Evolutionary conservation across 2,888 invertebrate genomes (phyloP), one percentile per base, ranked within the genome.

Genomic region (Sericinus montela): DNA sequence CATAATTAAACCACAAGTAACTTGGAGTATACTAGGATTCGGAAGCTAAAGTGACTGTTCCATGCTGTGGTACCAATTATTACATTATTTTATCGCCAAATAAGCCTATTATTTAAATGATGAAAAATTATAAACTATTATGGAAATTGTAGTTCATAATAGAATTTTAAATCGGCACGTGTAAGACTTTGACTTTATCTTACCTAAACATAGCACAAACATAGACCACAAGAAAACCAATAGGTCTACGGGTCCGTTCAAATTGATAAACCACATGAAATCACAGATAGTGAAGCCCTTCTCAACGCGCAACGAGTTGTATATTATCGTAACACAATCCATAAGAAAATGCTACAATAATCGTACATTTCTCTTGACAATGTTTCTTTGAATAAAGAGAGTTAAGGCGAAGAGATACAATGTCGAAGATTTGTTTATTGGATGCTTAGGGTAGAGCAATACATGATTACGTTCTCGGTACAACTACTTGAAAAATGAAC

Each of bases 301-400:
- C 72, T 78, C 76, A 80, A 72, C 74, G 74, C 71, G 67, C 66
- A 69, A 67, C 75, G 80, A 81, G 75, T 77, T 82, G 77, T 84
- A 78, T 78, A 80, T 80, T 81, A 83, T 83, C 72, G 81, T 79
- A 83, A 82, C 75, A 81, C 80, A 80, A 83, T 84, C 84, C 85
- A 82, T 80, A 82, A 82, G 82, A 80, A 72, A 83, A 72, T 74
- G 64, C 75, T 69, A 82, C 82, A 84, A 84, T 86, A 86, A 86
- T 85, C 84, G 82, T 86, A 86, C 77, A 76, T 86, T 81, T 81
- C 80, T 79, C 83, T 83, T 84, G 85, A 85, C 85, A 84, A 84
- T 76, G 82, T 84, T 84, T 79, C 83, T 84, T 84, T 83, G 80
- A 84, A 84, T 85, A 85, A 80, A 80, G 78, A 81, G 79, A 83